phyloP scores from a whole-genome alignment of 2,888 invertebrate species.

The Oscheius sp. region DNA sequence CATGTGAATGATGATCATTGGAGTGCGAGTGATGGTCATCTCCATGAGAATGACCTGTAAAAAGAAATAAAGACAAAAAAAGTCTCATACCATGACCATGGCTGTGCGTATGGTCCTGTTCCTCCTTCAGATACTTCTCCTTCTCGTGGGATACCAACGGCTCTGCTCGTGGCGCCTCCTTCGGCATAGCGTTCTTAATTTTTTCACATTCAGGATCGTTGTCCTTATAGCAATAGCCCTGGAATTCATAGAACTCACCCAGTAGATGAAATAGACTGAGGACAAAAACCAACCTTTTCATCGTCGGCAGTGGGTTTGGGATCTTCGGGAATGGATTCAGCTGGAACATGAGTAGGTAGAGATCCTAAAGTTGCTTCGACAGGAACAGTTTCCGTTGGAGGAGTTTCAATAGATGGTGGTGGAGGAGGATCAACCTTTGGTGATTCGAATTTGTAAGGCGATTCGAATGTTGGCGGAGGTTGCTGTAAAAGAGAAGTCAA shows the following conservation, averaged over 20 bases:
- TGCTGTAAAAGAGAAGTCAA: background rate
- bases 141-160: background rate
- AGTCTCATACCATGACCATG: background rate
- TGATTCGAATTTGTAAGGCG: background rate
- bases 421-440: background rate
- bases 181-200: background rate
- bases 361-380: background rate
- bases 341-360: too few relatives aligned
- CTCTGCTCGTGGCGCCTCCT: conserved; percentile 4
- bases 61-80: background rate
- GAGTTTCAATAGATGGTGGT: background rate
- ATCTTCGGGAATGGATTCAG: conserved; percentile 19
- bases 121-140: conserved; percentile 7
- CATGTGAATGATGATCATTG: too few relatives aligned
- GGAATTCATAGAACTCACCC: background rate
- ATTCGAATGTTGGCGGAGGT: background rate
- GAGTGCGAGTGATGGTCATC: too few relatives aligned
- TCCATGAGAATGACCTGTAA: background rate
- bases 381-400: too few relatives aligned
- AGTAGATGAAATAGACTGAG: background rate
- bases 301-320: background rate
- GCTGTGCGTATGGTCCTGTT: background rate
- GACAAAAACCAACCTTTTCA: background rate
- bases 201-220: conserved; percentile 17
- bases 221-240: conserved; percentile 18